These are phyloP conservation scores for Ceratotherium simum DNA, from an alignment of 2,113 vertebrate genomes.

Conservation along the genomic window DNA sequence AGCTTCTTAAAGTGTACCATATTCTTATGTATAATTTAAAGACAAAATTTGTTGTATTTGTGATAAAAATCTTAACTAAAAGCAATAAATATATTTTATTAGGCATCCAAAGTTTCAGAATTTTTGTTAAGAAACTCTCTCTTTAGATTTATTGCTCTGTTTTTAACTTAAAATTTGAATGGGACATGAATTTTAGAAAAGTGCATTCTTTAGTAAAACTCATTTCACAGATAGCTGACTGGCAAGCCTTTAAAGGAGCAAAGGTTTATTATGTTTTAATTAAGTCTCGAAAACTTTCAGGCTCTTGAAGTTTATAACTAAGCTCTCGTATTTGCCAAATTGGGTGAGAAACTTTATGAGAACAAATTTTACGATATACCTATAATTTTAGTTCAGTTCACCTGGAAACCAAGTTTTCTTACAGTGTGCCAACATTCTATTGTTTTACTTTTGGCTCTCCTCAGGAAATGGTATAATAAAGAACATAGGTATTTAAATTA, in stretches of 20 bases:
- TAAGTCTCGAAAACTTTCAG: background rate
- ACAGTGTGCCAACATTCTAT: background rate
- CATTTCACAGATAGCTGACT: constrained; percentile 53
- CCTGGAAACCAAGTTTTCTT: constrained; percentile 29
- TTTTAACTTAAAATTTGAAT: constrained; percentile 44
- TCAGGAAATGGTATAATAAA: background rate
- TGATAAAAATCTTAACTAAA: background rate
- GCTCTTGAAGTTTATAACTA: constrained; percentile 28
- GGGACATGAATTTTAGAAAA: background rate
- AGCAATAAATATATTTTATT: background rate
- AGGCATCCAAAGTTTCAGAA: background rate
- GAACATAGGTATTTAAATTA: constrained; percentile 1
- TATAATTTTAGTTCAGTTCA: constrained; percentile 60
- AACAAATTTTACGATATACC: constrained; percentile 51
- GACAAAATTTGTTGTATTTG: background rate
- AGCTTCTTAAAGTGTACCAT: background rate
- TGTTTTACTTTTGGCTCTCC: background rate
- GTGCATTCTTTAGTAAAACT: constrained; percentile 42
- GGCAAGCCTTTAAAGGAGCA: constrained; percentile 18
- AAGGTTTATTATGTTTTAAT: constrained; percentile 63
- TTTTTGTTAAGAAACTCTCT: background rate
- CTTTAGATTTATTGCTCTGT: background rate
- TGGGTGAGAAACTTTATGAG: constrained; percentile 38
- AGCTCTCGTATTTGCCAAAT: constrained; percentile 47
- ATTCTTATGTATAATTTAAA: background rate